These are phyloP conservation scores for Zygaena filipendulae DNA, from an alignment of 2,888 invertebrate species.

Conservation along the genomic window DNA sequence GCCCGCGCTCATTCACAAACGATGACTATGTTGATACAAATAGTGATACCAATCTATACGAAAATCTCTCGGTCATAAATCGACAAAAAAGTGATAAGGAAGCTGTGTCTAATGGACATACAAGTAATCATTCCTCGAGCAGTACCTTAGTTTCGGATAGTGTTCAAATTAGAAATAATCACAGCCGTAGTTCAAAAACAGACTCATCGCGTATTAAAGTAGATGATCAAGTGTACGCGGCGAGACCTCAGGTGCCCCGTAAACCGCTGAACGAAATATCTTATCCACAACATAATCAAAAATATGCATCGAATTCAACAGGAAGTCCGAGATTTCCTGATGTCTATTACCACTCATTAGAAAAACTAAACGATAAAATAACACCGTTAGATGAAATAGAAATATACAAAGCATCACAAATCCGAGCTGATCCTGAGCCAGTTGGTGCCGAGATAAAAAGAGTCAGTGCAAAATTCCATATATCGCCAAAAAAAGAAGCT, in stretches of 20 bases:
- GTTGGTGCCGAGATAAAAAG: conserved; percentile 60
- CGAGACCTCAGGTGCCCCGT: conserved; percentile 28
- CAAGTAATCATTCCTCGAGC: conserved; percentile 44
- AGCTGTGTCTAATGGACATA: conserved; percentile 24
- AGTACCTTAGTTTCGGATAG: conserved; percentile 53
- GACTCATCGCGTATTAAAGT: conserved; percentile 19
- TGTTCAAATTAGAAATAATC: conserved; percentile 22
- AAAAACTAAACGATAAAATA: conserved; percentile 41
- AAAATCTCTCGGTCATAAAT: conserved; percentile 36
- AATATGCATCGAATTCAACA: conserved; percentile 13
- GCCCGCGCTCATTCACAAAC: conserved; percentile 28
- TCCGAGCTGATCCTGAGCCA: conserved; percentile 36
- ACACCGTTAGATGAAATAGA: conserved; percentile 38
- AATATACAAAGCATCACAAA: conserved; percentile 41
- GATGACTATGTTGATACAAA: conserved; percentile 19
- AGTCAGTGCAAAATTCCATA: conserved; percentile 52
- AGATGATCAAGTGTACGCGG: conserved; percentile 25
- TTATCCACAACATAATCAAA: conserved; percentile 17
- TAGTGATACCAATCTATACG: conserved; percentile 45
- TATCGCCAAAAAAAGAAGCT: conserved; percentile 60
- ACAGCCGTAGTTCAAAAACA: conserved; percentile 11
- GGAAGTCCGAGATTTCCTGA: conserved; percentile 32
- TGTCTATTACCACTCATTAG: conserved; percentile 56
- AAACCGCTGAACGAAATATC: conserved; percentile 32
- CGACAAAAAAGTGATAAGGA: conserved; percentile 24